Base-by-base conservation (phyloP, 2,113 vertebrate species). In the Anolis sagrei region DNA sequence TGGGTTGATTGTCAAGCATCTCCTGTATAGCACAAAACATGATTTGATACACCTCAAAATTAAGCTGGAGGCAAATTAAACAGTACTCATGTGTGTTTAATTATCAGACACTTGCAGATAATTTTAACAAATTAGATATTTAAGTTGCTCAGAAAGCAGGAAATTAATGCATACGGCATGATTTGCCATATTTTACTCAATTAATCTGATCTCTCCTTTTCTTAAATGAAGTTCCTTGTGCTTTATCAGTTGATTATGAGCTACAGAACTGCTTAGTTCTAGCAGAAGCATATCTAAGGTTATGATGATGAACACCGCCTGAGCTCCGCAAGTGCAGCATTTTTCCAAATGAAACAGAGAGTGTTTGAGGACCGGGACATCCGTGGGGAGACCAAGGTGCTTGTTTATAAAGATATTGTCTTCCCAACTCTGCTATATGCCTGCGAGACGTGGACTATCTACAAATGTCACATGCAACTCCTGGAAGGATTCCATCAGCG, bases 41-140 rank as follows among this genome's bases (percentile, higher is more conserved):
- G 81, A 85, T 61, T 85, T 62, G 39, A 76, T 87, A 81, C 91
- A 83, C 87, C 87, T 86, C 83, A 83, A 92, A 86, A 92, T 64
- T 92, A 89, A 92, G 86, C 87, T 85, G 82, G 83, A 92, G 81
- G 89, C 68, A 76, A 94, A 94, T 94, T 93, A 90, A 87, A 82
- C 82, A 76, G 79, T 90, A 90, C 94, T 94, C 89, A 83, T 92
- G 87, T 91, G 78, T 70, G 68, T 79, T 86, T 93, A 94, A 94
- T 94, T 90, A 89, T 92, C 87, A 91, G 88, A 77, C 88, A 87
- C 88, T 93, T 89, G 82, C 89, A 93, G 94, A 92, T 94, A 93
- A 92, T 90, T 88, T 92, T 90, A 92, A 90, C 80, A 92, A 83
- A 91, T 88, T 86, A 91, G 92, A 92, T 87, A 77, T 85, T 91